Base-by-base conservation (phyloP, 2,797 vertebrate genomes). In the Chaenodraco wilsoni region DNA sequence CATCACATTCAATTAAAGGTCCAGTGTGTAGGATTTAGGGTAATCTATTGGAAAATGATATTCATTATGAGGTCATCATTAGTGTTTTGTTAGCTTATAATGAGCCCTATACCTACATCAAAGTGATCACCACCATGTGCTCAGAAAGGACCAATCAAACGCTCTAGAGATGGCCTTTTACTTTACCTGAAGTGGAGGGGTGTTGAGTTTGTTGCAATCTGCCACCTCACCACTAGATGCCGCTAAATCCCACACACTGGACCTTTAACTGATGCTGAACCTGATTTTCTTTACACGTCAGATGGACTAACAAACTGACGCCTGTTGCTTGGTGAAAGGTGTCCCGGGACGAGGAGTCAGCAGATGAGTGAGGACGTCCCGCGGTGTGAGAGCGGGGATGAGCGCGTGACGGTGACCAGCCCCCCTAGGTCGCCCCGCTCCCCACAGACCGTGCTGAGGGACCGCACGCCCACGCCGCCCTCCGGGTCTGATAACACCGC, bases 341-440 rank as follows among this genome's bases (percentile, higher is more conserved):
- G 98, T 93, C 96, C 96, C 15, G 98, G 97, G 84, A 97, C 96
- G 77, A 96, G 93, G 65, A 93, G 95, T 85, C 95, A 95, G 84
- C 95, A 96, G 91, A 93, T 88, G 57, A 94, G 82, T 44, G 87
- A 96, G 82, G 96, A 98, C 17, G 93, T 86, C 51, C 93, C 93
- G 11, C 95, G 92, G 67, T 91, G 93, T 0, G 95, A 94, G 85
- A 95, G 94, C 71, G 91, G 84, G 0, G 97, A 97, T 37, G 95
- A 91, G 1, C 92, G 92, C 59, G 87, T 88, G 0, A 79, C 88
- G 40, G 85, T 93, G 66, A 90, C 72, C 2, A 96, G 96, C 77
- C 94, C 93, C 23, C 91, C 78, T 1, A 95, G 95, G 70, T 95
- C 93, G 9, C 93, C 92, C 21, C 87, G 88, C 0, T 94, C 96